Base-by-base conservation (phyloP, 2,888 invertebrate species). In the Hydropsyche betteni region DNA sequence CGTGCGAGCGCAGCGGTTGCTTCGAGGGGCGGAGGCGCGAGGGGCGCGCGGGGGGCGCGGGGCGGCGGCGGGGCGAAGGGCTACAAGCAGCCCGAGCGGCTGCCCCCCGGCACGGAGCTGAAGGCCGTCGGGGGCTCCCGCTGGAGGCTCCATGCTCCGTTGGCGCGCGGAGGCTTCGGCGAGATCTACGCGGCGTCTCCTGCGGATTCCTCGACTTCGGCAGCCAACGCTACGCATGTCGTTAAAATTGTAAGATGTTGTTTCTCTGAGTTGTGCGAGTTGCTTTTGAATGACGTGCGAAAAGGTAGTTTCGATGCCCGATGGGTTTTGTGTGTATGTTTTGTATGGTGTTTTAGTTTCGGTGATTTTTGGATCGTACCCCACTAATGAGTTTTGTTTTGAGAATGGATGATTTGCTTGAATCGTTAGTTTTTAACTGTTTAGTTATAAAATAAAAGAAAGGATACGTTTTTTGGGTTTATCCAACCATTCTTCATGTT, bases 111-210 rank as follows among this genome's bases (percentile, higher is more conserved):
- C 6, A 93, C 93, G 84, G 85, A 95, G 74, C 86, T 98, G 53
- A 89, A 88, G 53, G 96, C 70, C 52, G 53, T 16, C 10, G 52
- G 14, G 5, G 70, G 70, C 24, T 3, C 38, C 58, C 14, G 52
- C 10, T 98, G 97, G 97, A 90, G 90, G 80, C 88, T 98, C 76
- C 97, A 97, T 0, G 89, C 91, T 12, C 93, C 96, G 0, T 95
- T 98, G 77, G 98, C 97, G 0, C 88, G 92, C 75, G 98, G 98
- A 0, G 98, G 98, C 10, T 98, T 98, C 84, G 98, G 98, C 0
- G 94, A 96, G 83, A 96, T 98, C 81, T 98, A 98, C 84, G 90
- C 93, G 0, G 96, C 95, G 58, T 91, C 91, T 84, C 89, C 88
- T 74, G 85, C 85, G 33, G 89, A 88, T 7, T 33, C 88, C 0